phyloP scores from a whole-genome alignment of 2,797 vertebrate genomes.

The Crypturellus tataupa region DNA sequence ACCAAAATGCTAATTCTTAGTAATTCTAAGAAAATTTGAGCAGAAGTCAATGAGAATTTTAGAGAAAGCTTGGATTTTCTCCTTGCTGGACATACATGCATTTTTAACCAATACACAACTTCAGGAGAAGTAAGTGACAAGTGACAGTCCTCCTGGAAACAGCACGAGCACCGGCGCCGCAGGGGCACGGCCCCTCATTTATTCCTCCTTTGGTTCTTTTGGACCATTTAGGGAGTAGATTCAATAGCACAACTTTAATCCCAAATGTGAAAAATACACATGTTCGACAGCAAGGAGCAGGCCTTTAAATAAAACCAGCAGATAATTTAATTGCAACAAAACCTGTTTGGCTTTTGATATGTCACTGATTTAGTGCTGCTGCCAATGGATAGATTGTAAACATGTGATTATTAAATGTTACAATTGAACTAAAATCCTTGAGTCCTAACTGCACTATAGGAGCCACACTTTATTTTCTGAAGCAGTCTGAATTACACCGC shows the following conservation, averaged over 20 bases:
- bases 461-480: neutral
- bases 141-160: neutral
- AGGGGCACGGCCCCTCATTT: accelerated
- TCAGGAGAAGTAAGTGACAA: neutral
- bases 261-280: neutral
- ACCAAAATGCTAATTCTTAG: neutral
- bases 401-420: neutral
- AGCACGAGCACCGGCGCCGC: neutral
- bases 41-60: neutral
- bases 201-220: too few relatives aligned
- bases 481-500: neutral
- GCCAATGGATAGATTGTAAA: neutral
- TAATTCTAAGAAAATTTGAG: neutral
- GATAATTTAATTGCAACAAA: neutral
- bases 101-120: neutral
- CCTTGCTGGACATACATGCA: too few relatives aligned
- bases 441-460: neutral
- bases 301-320: neutral
- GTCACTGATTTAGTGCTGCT: neutral
- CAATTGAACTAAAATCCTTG: neutral
- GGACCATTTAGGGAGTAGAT: too few relatives aligned
- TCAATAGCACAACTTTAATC: neutral
- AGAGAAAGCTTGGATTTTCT: neutral
- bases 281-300: accelerated
- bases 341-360: neutral